Percentiles rank a stretch among this genome's conserved stretches.
phyloP scores from a whole-genome alignment of 2,113 vertebrate species.

The Motacilla alba region DNA sequence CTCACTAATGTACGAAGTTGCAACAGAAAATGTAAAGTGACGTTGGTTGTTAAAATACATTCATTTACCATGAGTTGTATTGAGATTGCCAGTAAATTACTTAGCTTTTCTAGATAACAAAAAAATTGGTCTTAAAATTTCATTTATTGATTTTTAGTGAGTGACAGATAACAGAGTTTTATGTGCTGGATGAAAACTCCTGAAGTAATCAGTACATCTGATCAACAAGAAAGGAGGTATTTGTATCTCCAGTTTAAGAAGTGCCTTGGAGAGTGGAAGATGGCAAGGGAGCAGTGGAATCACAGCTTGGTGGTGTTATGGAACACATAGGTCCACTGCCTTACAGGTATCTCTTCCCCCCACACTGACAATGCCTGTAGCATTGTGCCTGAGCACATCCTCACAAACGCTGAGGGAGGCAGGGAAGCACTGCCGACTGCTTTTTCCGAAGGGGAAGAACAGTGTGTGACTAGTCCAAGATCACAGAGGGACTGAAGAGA shows the following conservation, averaged over 20 bases:
- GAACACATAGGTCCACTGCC: not conserved
- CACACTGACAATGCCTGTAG: not conserved
- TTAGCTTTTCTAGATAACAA: not conserved
- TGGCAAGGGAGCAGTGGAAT: not conserved
- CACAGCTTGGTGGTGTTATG: not conserved
- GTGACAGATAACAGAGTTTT: not conserved
- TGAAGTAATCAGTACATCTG: not conserved
- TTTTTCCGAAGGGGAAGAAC: not conserved
- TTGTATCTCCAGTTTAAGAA: not conserved
- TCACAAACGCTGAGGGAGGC: rapidly evolving
- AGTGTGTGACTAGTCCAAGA: not conserved
- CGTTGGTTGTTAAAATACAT: not conserved
- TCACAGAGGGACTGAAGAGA: not conserved
- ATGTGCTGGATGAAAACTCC: not conserved
- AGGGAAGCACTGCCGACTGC: not conserved
- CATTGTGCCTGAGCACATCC: not conserved
- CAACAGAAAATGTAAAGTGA: not conserved
- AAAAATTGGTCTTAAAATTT: not conserved
- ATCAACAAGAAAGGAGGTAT: not conserved
- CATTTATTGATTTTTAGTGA: not conserved
- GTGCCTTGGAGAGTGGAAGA: not conserved
- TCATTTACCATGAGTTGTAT: not conserved
- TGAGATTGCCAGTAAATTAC: not conserved
- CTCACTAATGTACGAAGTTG: not conserved
- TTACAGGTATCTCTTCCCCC: not conserved